Conservation (phyloP, 1,140 invertebrate species). For the Mycetomoellerius zeteki region DNA sequence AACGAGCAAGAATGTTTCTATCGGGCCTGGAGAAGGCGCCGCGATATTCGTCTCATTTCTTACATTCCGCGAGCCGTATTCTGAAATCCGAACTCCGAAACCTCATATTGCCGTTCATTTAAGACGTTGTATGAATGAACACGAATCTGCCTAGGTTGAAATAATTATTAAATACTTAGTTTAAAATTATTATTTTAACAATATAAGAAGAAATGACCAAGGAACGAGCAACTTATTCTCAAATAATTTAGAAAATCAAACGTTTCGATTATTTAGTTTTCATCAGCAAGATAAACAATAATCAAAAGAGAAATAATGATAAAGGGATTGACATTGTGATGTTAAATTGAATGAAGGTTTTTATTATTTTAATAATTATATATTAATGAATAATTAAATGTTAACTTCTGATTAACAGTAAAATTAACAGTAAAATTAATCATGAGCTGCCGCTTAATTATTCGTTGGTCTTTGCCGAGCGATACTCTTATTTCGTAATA, state of each 20-base stretch:
- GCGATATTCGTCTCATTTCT: conserved; percentile 67
- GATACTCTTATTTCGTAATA: conserved; percentile 1
- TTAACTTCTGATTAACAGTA: not conserved
- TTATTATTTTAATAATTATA: conserved; percentile 3
- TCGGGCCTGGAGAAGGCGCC: conserved; percentile 54
- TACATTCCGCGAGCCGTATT: not conserved
- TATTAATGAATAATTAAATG: not conserved
- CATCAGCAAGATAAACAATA: too few species aligned
- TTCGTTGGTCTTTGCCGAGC: not conserved
- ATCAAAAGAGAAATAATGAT: too few species aligned
- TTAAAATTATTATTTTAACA: not conserved
- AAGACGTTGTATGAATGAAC: not conserved
- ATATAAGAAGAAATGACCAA: too few species aligned
- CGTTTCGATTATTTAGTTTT: too few species aligned
- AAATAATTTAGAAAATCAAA: too few species aligned
- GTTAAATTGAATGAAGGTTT: not conserved
- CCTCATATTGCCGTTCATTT: not conserved
- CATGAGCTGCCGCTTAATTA: not conserved
- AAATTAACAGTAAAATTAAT: not conserved
- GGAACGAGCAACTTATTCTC: too few species aligned
- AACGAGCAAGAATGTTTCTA: conserved; percentile 79
- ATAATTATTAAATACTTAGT: not conserved
- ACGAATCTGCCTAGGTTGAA: not conserved
- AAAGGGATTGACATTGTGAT: too few species aligned
- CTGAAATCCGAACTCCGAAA: not conserved